Evolutionary conservation across 1,140 invertebrate species (phyloP), one percentile per base, ranked within the genome.

Genomic region (Drosophila ficusphila): DNA sequence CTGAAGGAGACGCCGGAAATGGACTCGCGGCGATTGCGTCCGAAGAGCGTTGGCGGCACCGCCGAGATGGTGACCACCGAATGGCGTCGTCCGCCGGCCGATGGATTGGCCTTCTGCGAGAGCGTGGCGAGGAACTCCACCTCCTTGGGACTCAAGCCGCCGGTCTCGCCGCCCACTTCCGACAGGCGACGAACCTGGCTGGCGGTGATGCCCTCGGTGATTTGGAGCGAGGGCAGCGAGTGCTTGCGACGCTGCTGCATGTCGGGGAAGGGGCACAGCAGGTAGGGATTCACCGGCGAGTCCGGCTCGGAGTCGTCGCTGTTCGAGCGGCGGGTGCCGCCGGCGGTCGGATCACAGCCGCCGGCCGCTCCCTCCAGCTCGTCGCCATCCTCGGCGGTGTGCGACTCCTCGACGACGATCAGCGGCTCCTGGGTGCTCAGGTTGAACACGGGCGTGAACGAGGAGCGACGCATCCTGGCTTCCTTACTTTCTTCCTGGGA

Each of bases 61-160:
- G 94, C 94, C 4, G 95, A 96, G 77, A 97, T 97, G 53, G 96
- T 96, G 7, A 97, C 95, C 38, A 97, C 96, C 16, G 96, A 96
- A 90, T 97, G 96, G 51, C 96, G 93, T 54, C 96, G 92, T 0
- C 95, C 96, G 1, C 95, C 95, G 0, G 95, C 93, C 47, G 94
- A 93, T 1, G 95, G 88, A 71, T 82, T 79, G 53, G 64, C 61
- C 72, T 88, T 91, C 58, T 91, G 83, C 61, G 85, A 91, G 57
- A 92, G 86, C 76, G 92, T 91, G 49, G 96, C 95, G 51, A 97
- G 90, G 86, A 96, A 97, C 2, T 95, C 95, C 0, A 95, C 94
- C 89, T 97, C 95, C 36, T 94, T 93, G 1, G 95, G 93, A 41
- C 94, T 94, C 2, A 94, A 92, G 2, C 94, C 94, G 4, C 93